Conservation (phyloP, 2,113 vertebrate species). For the Leptosomus discolor region DNA sequence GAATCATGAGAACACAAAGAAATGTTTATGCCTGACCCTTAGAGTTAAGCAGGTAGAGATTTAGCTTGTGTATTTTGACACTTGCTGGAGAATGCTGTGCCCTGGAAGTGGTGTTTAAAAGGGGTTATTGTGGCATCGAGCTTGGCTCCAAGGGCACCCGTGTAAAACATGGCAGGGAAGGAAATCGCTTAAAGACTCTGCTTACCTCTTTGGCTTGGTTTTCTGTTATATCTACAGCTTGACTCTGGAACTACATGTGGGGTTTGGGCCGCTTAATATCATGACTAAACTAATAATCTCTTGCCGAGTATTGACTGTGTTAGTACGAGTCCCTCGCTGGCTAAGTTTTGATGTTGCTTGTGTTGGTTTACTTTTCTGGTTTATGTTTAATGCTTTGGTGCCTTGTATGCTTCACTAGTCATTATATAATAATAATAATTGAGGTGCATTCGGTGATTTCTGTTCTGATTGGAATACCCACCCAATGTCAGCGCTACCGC, state of each 20-base stretch:
- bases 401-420: constrained; percentile 14
- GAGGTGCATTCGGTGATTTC: not conserved
- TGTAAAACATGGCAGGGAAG: not conserved
- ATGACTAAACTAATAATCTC: not conserved
- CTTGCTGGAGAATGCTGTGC: not conserved
- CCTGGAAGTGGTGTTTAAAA: not conserved
- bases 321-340: not conserved
- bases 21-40: not conserved
- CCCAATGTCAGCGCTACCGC: constrained; percentile 52
- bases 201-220: not conserved
- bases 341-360: not conserved
- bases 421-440: not conserved
- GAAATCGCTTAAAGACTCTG: not conserved
- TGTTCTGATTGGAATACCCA: not conserved
- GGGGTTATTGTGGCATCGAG: not conserved
- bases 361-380: not conserved
- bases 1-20: not conserved
- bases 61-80: not conserved
- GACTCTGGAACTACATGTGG: not conserved
- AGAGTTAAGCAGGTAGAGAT: not conserved
- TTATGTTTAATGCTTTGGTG: not conserved
- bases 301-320: not conserved
- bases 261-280: not conserved
- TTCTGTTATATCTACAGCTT: not conserved
- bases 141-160: not conserved